Conservation (phyloP, 2,888 invertebrate genomes). For the Leucophora obtusa region DNA sequence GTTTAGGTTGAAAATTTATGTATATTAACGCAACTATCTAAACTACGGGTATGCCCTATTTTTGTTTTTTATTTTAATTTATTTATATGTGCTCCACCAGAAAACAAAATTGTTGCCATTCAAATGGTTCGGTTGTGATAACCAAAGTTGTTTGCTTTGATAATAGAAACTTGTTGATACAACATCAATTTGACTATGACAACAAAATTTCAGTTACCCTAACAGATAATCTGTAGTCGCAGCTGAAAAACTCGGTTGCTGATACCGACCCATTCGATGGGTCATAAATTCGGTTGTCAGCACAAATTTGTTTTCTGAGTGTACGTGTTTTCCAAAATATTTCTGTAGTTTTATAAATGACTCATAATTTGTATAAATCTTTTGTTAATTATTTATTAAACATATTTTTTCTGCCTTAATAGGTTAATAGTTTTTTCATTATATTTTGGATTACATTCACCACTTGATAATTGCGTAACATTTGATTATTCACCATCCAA, state of each 20-base stretch:
- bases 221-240: too few species aligned
- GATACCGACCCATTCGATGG: too few species aligned
- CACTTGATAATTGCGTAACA: conserved; percentile 14
- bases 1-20: background rate
- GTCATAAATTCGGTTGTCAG: too few species aligned
- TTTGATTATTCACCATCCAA: background rate
- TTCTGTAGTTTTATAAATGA: background rate
- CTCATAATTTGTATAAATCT: background rate
- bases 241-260: too few species aligned
- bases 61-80: background rate
- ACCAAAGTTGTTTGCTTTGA: too few species aligned
- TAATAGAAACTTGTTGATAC: too few species aligned
- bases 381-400: background rate
- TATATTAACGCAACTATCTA: background rate
- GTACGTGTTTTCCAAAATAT: conserved; percentile 3
- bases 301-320: too few species aligned
- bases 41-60: conserved; percentile 34
- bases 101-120: too few species aligned
- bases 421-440: conserved; percentile 4
- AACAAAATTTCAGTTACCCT: too few species aligned
- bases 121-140: too few species aligned
- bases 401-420: background rate
- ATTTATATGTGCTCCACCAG: too few species aligned
- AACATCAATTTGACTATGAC: too few species aligned
- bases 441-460: background rate